phyloP scores from a whole-genome alignment of 2,888 invertebrate genomes.

The Gortyna flavago region DNA sequence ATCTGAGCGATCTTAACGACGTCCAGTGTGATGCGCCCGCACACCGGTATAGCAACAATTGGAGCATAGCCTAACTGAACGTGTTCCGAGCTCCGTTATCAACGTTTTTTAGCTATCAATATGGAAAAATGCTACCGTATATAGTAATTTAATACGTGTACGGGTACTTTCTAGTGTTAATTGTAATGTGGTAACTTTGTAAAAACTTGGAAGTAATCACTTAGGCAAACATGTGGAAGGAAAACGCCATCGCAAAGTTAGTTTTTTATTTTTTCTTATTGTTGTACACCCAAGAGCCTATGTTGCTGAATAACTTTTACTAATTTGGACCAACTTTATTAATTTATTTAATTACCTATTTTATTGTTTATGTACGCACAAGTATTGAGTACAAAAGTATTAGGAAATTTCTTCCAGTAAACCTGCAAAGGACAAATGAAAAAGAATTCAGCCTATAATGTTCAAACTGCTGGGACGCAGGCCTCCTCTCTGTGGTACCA shows the following conservation, averaged over 20 bases:
- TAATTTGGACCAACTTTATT: neutral
- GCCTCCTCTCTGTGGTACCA: no score
- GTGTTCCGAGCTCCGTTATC: constrained; percentile 75
- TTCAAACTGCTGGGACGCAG: no score
- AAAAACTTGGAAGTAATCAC: neutral
- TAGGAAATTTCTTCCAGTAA: no score
- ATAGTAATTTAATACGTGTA: constrained; percentile 51
- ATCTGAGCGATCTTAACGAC: constrained; percentile 60
- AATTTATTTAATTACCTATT: neutral
- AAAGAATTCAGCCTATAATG: no score
- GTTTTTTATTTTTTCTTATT: neutral
- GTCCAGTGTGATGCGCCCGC: constrained; percentile 65
- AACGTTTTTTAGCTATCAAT: constrained; percentile 69
- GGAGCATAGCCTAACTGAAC: constrained; percentile 85
- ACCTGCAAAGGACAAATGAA: no score
- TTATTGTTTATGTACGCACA: no score
- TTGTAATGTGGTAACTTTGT: constrained; percentile 9
- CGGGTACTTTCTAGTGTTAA: constrained; percentile 49
- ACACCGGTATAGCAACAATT: constrained; percentile 78
- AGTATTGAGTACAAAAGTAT: no score
- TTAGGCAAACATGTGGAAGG: neutral
- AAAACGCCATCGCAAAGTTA: neutral
- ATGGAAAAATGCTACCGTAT: constrained; percentile 64
- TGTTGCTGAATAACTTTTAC: neutral
- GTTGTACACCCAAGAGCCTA: neutral